Evolutionary conservation across 2,113 vertebrate genomes (phyloP).

Genomic region (Equus przewalskii): DNA sequence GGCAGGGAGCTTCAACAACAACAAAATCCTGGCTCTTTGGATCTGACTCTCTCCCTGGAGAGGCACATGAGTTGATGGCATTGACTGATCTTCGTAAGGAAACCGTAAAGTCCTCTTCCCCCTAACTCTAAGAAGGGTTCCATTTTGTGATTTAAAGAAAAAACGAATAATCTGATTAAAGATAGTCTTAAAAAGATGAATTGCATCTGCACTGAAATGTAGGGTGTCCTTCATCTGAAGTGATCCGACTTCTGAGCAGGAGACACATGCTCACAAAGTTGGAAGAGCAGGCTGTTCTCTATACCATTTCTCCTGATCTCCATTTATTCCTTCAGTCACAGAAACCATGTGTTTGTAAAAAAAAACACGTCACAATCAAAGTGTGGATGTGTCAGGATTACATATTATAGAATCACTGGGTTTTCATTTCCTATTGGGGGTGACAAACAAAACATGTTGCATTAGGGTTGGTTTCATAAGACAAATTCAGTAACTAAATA

Average conservation of each 20-base stretch:
- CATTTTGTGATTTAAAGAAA: neutral
- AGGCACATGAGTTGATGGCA: neutral
- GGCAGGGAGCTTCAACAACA: accelerated
- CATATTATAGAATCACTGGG: neutral
- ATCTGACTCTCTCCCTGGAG: neutral
- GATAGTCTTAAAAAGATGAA: neutral
- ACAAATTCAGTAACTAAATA: neutral
- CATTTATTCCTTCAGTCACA: conserved; percentile 34
- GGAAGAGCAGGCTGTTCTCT: conserved; percentile 41
- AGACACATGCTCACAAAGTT: neutral
- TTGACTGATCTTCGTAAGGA: neutral
- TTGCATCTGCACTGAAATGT: neutral
- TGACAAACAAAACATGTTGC: neutral
- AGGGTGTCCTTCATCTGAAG: neutral
- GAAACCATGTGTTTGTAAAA: conserved; percentile 46
- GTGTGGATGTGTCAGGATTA: neutral
- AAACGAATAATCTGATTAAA: neutral
- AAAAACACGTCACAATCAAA: conserved; percentile 46
- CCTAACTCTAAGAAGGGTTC: neutral
- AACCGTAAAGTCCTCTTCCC: neutral
- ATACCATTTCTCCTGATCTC: neutral
- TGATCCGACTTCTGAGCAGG: neutral
- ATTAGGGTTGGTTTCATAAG: accelerated
- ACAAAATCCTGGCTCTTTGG: too few species aligned
- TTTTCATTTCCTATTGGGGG: neutral